Evolutionary conservation across 2,888 invertebrate genomes (phyloP).

Genomic region (Polydrusus cervinus): DNA sequence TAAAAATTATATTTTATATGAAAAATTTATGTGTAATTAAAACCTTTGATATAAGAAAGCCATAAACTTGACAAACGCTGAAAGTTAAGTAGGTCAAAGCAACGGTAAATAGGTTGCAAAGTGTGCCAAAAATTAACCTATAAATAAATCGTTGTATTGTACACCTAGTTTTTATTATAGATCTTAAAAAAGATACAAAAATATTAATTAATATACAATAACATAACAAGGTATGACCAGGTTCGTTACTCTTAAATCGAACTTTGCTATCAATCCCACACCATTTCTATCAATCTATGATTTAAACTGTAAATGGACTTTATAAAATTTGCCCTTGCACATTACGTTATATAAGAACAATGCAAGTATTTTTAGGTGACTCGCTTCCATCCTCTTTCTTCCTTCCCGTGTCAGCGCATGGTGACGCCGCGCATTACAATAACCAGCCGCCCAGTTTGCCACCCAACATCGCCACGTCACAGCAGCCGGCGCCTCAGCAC

Average conservation of each 20-base stretch:
- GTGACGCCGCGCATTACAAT: constrained; percentile 56
- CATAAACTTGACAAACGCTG: constrained; percentile 1
- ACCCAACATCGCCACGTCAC: constrained; percentile 58
- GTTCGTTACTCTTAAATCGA: no score
- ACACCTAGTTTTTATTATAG: no score
- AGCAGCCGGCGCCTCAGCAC: constrained; percentile 51
- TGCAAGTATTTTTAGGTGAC: constrained; percentile 70
- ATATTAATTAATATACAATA: not conserved
- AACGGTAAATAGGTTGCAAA: not conserved
- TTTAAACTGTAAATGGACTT: no score
- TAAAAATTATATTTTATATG: no score
- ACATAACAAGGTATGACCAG: no score
- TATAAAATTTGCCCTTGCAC: no score
- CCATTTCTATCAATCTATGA: no score
- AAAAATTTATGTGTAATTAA: no score
- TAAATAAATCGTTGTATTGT: not conserved
- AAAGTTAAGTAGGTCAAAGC: not conserved
- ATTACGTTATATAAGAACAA: no score
- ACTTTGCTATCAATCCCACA: no score
- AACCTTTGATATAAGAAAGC: no score
- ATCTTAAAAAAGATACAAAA: not conserved
- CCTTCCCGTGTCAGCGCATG: constrained; percentile 55
- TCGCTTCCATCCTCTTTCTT: constrained; percentile 69
- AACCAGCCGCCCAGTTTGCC: constrained; percentile 54
- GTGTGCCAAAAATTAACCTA: not conserved